phyloP scores from a whole-genome alignment of 64 coral and sea anemone species.

The Dendrophyllia cribrosa region DNA sequence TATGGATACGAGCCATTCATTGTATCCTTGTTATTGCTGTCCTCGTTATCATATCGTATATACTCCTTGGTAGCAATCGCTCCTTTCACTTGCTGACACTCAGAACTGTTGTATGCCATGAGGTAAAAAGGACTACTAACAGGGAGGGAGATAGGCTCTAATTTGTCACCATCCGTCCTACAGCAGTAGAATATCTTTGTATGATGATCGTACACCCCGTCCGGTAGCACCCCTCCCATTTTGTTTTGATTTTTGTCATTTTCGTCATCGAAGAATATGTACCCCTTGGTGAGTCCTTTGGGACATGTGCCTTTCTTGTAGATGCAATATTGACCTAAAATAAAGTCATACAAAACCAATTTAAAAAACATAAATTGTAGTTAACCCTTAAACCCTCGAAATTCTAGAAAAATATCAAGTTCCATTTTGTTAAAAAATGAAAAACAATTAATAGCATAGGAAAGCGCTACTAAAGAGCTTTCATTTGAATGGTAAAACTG shows the following conservation, averaged over 20 bases:
- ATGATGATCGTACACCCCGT: not conserved
- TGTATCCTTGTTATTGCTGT: not conserved
- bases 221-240: conserved; percentile 25
- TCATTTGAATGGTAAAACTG: no score
- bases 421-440: no score
- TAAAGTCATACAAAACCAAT: not conserved
- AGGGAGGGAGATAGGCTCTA: conserved; percentile 32
- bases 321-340: conserved; percentile 73
- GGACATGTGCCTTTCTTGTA: conserved; percentile 56
- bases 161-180: conserved; percentile 39
- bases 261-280: conserved; percentile 62
- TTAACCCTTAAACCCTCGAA: not conserved
- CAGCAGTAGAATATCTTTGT: conserved; percentile 66
- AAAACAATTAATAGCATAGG: no score
- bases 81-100: conserved; percentile 56
- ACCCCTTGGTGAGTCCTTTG: conserved; percentile 25
- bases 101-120: conserved; percentile 48
- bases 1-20: not conserved
- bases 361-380: not conserved
- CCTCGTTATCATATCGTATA: conserved; percentile 68
- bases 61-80: conserved; percentile 56
- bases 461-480: no score
- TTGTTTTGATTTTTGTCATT: conserved; percentile 38
- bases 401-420: no score
- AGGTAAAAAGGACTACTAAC: conserved; percentile 35